Percentiles rank a stretch among this genome's conserved stretches.
phyloP scores from a whole-genome alignment of 2,113 vertebrate genomes.

The Coryphaenoides rupestris region DNA sequence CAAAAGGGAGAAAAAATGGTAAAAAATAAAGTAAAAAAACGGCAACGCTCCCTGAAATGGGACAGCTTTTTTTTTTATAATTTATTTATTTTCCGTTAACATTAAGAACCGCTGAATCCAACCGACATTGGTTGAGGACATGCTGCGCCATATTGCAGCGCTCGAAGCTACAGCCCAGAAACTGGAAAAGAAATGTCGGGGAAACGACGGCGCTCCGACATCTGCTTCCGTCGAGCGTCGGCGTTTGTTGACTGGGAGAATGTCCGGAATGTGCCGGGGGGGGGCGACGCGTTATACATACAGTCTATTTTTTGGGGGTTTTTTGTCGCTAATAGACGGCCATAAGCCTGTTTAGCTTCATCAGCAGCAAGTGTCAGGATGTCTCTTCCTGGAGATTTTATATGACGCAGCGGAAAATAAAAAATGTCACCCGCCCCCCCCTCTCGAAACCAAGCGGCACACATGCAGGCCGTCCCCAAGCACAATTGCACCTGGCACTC shows the following conservation, averaged over 20 bases:
- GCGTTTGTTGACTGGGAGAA: no score
- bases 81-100: neutral
- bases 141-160: no score
- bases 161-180: no score
- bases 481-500: slow-evolving; percentile 17
- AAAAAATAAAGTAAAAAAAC: slow-evolving; percentile 18
- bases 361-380: neutral
- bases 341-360: neutral
- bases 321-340: no score
- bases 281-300: no score
- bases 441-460: slow-evolving; percentile 15
- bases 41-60: slow-evolving; percentile 15
- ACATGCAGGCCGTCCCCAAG: slow-evolving; percentile 7
- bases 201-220: no score
- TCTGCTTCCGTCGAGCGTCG: no score
- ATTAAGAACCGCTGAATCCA: slow-evolving; percentile 22
- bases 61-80: neutral
- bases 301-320: no score
- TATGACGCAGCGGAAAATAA: neutral
- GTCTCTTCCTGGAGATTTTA: neutral
- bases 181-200: no score
- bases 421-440: slow-evolving; percentile 8
- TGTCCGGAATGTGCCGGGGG: no score
- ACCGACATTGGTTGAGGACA: no score
- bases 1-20: slow-evolving; percentile 8